phyloP scores from a whole-genome alignment of 2,888 invertebrate genomes.

The Coleophora flavipennella region DNA sequence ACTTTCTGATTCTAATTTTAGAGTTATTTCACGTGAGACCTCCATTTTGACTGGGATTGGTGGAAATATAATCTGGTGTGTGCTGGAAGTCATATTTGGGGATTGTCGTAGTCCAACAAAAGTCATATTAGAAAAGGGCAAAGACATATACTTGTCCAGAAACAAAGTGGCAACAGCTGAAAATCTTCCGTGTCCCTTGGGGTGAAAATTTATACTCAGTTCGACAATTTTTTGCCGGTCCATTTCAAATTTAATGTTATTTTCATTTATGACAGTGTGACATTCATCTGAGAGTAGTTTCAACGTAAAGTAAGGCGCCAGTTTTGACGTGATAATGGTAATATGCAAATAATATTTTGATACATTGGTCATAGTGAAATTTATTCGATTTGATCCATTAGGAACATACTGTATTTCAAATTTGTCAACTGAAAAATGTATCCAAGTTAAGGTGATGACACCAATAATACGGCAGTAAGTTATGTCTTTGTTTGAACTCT shows the following conservation, averaged over 20 bases:
- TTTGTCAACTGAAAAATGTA: constrained; percentile 45
- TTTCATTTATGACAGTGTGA: constrained; percentile 32
- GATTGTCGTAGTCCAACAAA: constrained; percentile 45
- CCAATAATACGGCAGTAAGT: constrained; percentile 48
- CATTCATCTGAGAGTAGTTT: constrained; percentile 31
- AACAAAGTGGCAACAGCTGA: constrained; percentile 45
- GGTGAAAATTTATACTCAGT: constrained; percentile 45
- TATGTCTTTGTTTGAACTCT: constrained; percentile 47
- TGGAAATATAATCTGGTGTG: constrained; percentile 47
- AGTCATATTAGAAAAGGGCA: constrained; percentile 54
- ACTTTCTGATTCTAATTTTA: constrained; percentile 35
- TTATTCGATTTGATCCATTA: constrained; percentile 29
- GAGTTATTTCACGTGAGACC: constrained; percentile 26
- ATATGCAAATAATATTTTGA: constrained; percentile 48
- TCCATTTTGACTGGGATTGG: constrained; percentile 36
- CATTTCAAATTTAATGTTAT: constrained; percentile 47
- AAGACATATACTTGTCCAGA: constrained; percentile 48
- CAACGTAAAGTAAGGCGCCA: constrained; percentile 45
- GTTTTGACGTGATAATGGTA: constrained; percentile 42
- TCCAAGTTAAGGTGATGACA: constrained; percentile 57
- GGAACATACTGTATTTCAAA: constrained; percentile 46
- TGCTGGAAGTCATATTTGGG: constrained; percentile 38
- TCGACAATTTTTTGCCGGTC: constrained; percentile 24
- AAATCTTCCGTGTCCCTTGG: constrained; percentile 48
- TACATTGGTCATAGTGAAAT: constrained; percentile 53